Percentiles rank a stretch among this genome's conserved stretches.
phyloP scores from a whole-genome alignment of 2,888 invertebrate genomes.

The Cheilosia scutellata region DNA sequence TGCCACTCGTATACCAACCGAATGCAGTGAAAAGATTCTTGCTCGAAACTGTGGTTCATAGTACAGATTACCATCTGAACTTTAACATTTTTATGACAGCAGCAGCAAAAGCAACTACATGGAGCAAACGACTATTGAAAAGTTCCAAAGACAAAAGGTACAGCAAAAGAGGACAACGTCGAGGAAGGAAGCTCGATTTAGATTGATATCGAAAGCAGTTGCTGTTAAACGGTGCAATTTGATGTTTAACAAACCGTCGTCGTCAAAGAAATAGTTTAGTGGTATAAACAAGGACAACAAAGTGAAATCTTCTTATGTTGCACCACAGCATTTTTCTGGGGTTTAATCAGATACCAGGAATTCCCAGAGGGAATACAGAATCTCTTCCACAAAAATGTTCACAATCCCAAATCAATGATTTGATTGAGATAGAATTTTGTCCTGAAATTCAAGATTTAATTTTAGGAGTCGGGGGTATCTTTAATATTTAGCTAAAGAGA shows the following conservation, averaged over 20 bases:
- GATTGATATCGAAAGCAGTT: conserved; percentile 11
- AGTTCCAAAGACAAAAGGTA: background rate
- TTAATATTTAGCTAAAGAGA: background rate
- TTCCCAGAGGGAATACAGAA: conserved; percentile 2
- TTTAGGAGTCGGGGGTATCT: background rate
- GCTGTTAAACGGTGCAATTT: conserved; percentile 12
- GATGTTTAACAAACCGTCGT: conserved; percentile 3
- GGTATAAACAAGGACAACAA: conserved; percentile 9
- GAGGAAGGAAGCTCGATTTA: conserved; percentile 22
- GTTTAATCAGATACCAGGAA: conserved; percentile 24
- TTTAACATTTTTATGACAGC: background rate
- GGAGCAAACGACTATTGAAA: background rate
- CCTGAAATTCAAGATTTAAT: background rate
- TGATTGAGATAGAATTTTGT: background rate
- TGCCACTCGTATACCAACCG: conserved; percentile 7
- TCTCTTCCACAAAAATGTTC: conserved; percentile 13
- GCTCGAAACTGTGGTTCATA: background rate
- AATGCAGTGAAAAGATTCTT: background rate
- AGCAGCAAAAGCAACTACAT: too few relatives aligned
- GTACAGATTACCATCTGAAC: background rate
- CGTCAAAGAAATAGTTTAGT: conserved; percentile 30
- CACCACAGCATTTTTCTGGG: background rate
- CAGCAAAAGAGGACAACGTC: background rate
- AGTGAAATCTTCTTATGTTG: conserved; percentile 4
- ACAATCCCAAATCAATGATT: conserved; percentile 2